Base-by-base conservation (phyloP, 2,113 vertebrate species). In the Archocentrus centrarchus region DNA sequence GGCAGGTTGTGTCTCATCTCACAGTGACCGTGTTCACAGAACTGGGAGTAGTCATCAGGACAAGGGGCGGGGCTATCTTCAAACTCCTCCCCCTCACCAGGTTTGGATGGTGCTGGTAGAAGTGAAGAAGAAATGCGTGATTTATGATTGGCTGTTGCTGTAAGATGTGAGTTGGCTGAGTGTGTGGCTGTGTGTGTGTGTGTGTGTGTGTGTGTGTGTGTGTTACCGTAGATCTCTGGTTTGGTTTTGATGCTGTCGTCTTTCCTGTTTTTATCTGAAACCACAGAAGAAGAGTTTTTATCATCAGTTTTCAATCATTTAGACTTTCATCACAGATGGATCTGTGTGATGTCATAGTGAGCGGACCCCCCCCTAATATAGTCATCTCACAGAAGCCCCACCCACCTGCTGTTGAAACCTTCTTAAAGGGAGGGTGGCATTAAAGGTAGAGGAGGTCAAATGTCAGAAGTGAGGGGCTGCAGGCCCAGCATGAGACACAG, bases 1-100 rank as follows among this genome's bases (percentile, higher is more conserved):
- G 97, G 97, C 87, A 97, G 96, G 94, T 96, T 96, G 87, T 96
- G 97, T 93, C 96, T 97, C 92, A 99, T 97, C 96, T 99, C 98
- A 91, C 98, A 99, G 84, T 97, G 96, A 32, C 98, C 98, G 73
- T 99, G 97, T 86, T 97, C 97, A 83, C 98, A 99, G 93, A 97
- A 97, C 87, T 96, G 96, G 77, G 95, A 96, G 90, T 98, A 97
- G 93, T 97, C 97, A 41, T 98, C 97, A 20, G 97, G 95, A 79
- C 98, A 99, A 92, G 97, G 97, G 93, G 95, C 91, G 75, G 97
- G 95, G 89, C 95, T 96, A 82, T 97, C 97, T 86, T 93, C 94
- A 86, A 97, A 97, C 86, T 96, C 97, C 89, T 92, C 92, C 37
- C 96, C 97, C 91, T 98, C 97, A 27, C 96, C 97, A 82, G 97